Evolutionary conservation across 2,888 invertebrate genomes (phyloP), one percentile per base, ranked within the genome.

Genomic region (Brenthis hecate): DNA sequence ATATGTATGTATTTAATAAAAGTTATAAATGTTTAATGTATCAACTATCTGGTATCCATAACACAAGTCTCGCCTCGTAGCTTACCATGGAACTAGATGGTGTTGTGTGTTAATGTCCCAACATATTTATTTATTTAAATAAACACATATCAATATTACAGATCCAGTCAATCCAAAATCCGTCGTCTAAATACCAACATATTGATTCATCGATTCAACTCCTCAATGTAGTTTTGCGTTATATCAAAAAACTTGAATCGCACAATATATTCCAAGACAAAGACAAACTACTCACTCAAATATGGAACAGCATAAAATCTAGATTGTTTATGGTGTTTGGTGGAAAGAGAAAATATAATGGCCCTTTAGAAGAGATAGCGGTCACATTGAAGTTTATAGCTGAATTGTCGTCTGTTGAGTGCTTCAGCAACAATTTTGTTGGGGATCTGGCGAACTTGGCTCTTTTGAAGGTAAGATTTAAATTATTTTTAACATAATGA

Each of bases 181-280:
- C 80, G 0, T 74, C 81, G 14, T 78, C 88, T 0, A 91, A 89
- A 76, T 69, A 74, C 0, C 86, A 83, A 23, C 85, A 91, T 71
- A 73, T 91, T 0, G 88, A 87, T 51, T 78, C 86, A 0, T 87
- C 92, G 0, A 73, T 89, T 2, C 86, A 90, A 65, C 78, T 92
- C 0, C 67, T 92, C 23, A 91, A 83, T 60, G 80, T 89, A 0
- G 74, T 80, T 0, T 68, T 92, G 1, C 75, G 92, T 2, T 82
- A 92, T 65, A 77, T 85, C n/a, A 92, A 91, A 43, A 92, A 89
- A 72, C 74, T 92, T 0, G 90, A 91, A 72, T 73, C 82, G 0
- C 89, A 92, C 67, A 64, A 80, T 0, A 78, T 88, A 19, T 91
- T 90, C 73, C 73, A 84, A 60, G 79, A 85, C 19, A 89, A 84